Evolutionary conservation across 1,140 invertebrate species (phyloP).

Genomic region (Meloidogyne floridensis): DNA sequence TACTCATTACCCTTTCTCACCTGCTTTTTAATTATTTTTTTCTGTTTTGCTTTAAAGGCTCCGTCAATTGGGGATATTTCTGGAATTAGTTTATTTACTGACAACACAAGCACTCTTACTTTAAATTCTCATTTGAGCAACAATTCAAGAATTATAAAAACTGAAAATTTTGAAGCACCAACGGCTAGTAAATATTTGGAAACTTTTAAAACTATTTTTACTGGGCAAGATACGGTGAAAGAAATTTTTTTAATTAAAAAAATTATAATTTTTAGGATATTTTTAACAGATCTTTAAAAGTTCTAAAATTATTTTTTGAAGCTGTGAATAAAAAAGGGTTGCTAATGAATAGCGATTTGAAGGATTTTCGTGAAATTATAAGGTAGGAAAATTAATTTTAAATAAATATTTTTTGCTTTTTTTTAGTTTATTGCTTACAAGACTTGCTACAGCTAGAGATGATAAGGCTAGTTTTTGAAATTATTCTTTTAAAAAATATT

Average conservation of each 20-base stretch:
- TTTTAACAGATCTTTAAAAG: neutral
- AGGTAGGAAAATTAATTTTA: neutral
- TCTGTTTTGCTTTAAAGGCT: slow-evolving; percentile 8
- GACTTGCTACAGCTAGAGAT: neutral
- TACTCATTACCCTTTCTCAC: neutral
- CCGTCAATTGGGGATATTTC: slow-evolving; percentile 25
- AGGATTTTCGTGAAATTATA: slow-evolving; percentile 19
- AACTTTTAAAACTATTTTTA: neutral
- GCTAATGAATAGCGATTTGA: neutral
- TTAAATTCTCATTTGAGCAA: slow-evolving; percentile 25
- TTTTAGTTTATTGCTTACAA: neutral
- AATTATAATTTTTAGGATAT: neutral
- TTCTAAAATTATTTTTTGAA: slow-evolving; percentile 4
- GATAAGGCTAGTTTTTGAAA: neutral
- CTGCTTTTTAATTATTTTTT: neutral
- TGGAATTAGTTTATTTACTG: slow-evolving; percentile 20
- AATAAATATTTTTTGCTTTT: neutral
- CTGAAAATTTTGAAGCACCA: neutral
- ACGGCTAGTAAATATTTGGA: neutral
- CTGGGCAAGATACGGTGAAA: too few species aligned
- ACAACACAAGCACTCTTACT: slow-evolving; percentile 12
- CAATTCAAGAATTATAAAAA: slow-evolving; percentile 17
- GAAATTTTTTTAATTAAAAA: neutral
- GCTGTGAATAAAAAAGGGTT: slow-evolving; percentile 1
- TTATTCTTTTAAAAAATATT: neutral